Percentiles rank a stretch among this genome's conserved stretches.
These are phyloP conservation scores for human (Homo sapiens) DNA, from an alignment of 2,113 vertebrate species.

Conservation along the genomic window GRCh38 chr12:64938501-64939000, in stretches of 20 bases:
- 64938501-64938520: background rate
- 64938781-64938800: background rate
- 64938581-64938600: background rate
- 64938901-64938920: background rate
- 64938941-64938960: background rate
- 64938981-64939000: background rate
- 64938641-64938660: background rate
- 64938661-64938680: background rate
- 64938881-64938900: background rate
- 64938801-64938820: background rate
- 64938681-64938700: background rate
- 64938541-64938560: background rate
- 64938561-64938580: background rate
- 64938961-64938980: background rate
- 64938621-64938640: background rate
- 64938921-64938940: background rate
- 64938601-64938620: background rate
- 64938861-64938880: background rate
- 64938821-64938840: background rate
- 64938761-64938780: background rate
- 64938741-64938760: background rate
- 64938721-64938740: background rate
- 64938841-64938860: background rate
- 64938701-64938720: background rate
- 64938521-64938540: background rate